Conservation (phyloP, 2,888 invertebrate genomes). For the Nomada hirtipes region DNA sequence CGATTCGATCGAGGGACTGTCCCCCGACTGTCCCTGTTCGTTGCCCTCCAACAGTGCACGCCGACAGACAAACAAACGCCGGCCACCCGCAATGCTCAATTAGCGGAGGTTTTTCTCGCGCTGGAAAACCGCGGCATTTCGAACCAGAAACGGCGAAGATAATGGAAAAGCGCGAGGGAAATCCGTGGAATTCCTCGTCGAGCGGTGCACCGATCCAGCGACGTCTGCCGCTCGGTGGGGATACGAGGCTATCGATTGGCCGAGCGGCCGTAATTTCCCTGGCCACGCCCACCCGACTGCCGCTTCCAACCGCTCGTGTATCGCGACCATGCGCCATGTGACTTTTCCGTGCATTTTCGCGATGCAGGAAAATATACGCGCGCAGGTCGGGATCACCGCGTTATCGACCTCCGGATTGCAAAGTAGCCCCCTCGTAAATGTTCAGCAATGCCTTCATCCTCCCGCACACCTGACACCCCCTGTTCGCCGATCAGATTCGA, state of each 20-base stretch:
- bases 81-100: slow-evolving; percentile 50
- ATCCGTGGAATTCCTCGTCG: slow-evolving; percentile 48
- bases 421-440: slow-evolving; percentile 70
- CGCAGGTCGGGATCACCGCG: slow-evolving; percentile 62
- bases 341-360: slow-evolving; percentile 58
- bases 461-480: neutral
- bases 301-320: slow-evolving; percentile 19
- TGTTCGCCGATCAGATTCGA: neutral
- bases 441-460: slow-evolving; percentile 60
- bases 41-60: neutral
- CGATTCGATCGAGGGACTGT: neutral
- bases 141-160: slow-evolving; percentile 4
- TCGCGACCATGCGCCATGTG: slow-evolving; percentile 70
- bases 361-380: slow-evolving; percentile 64
- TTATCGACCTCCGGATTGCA: slow-evolving; percentile 72
- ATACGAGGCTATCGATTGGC: slow-evolving; percentile 80
- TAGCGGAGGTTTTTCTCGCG: slow-evolving; percentile 41
- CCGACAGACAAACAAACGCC: slow-evolving; percentile 56
- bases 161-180: slow-evolving; percentile 38
- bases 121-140: neutral
- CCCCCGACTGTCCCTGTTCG: slow-evolving; percentile 9
- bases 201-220: slow-evolving; percentile 38
- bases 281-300: slow-evolving; percentile 67
- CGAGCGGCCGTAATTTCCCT: slow-evolving; percentile 51
- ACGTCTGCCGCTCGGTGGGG: slow-evolving; percentile 71